Conservation (phyloP, 1,140 invertebrate species). For the Aphis gossypii region DNA sequence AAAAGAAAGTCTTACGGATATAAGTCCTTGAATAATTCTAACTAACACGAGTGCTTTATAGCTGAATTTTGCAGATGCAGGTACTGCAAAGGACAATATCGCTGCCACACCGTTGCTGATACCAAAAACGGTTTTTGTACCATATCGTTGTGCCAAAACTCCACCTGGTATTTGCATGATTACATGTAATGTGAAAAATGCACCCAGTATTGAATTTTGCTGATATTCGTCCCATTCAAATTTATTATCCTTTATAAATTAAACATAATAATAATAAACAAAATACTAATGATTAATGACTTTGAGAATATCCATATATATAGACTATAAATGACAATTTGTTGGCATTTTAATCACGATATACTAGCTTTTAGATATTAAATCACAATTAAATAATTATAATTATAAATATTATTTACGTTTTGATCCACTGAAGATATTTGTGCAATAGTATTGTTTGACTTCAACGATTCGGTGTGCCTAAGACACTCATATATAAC, state of each 20-base stretch:
- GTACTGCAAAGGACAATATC: constrained; percentile 71
- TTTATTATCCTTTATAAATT: constrained; percentile 61
- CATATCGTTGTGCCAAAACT: constrained; percentile 74
- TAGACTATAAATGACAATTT: neutral
- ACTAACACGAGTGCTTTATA: constrained; percentile 70
- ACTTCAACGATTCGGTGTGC: neutral
- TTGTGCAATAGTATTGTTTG: neutral
- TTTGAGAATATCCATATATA: neutral
- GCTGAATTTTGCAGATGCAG: constrained; percentile 69
- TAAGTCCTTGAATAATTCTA: constrained; percentile 77
- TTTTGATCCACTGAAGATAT: neutral
- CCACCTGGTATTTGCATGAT: constrained; percentile 78
- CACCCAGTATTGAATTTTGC: constrained; percentile 74
- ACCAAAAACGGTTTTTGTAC: constrained; percentile 77
- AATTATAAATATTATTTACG: neutral
- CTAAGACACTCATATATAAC: neutral
- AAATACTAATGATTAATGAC: neutral
- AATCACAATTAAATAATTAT: neutral
- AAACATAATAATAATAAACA: neutral
- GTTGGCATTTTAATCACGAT: neutral
- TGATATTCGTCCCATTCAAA: constrained; percentile 75
- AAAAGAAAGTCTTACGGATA: constrained; percentile 69
- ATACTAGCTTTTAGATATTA: neutral
- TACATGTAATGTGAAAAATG: constrained; percentile 80
- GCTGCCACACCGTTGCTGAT: constrained; percentile 73